Conservation (phyloP, 2,888 invertebrate species). For the Epinotia brunnichana region DNA sequence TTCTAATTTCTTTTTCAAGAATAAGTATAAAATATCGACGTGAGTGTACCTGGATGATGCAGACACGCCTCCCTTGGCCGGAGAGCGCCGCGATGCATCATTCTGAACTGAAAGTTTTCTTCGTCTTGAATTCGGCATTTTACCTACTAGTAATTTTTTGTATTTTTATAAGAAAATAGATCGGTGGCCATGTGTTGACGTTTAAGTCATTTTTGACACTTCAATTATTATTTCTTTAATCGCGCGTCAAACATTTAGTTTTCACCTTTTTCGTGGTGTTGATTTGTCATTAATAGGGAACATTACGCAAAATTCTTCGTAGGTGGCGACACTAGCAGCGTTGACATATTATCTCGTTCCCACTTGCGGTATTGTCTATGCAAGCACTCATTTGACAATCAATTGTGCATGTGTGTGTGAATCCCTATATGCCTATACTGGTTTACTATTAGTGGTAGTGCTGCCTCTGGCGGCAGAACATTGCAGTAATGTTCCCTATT, state of each 20-base stretch:
- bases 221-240: constrained; percentile 10
- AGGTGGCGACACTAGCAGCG: too few relatives aligned
- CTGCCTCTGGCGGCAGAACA: too few relatives aligned
- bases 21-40: not conserved
- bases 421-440: too few relatives aligned
- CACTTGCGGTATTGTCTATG: too few relatives aligned
- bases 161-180: constrained; percentile 34
- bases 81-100: constrained; percentile 56
- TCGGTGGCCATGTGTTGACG: not conserved
- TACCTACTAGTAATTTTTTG: constrained; percentile 46
- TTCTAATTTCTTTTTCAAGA: too few relatives aligned
- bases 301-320: too few relatives aligned
- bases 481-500: too few relatives aligned
- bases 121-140: constrained; percentile 75
- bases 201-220: constrained; percentile 30
- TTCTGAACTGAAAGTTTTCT: constrained; percentile 74
- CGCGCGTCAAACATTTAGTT: not conserved
- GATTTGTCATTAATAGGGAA: not conserved
- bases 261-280: not conserved
- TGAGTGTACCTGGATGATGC: constrained; percentile 62
- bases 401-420: too few relatives aligned
- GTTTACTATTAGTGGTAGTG: too few relatives aligned
- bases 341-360: too few relatives aligned
- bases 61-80: constrained; percentile 59
- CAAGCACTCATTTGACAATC: too few relatives aligned